Evolutionary conservation across 2,888 invertebrate species (phyloP).

Genomic region (Deroplatys truncata): DNA sequence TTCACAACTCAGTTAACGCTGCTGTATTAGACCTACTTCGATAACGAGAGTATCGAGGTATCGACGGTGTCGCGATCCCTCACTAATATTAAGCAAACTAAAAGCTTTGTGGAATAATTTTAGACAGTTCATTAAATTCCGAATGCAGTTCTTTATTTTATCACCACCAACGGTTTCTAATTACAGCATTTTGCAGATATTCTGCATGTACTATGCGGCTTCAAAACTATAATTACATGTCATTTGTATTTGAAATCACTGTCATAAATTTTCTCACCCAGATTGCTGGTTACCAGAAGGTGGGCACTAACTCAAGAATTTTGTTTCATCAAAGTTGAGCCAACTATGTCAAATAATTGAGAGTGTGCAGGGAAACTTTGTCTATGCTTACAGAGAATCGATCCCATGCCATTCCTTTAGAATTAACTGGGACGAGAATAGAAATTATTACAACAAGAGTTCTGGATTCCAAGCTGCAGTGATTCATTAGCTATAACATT

Average conservation of each 20-base stretch:
- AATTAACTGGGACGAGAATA: not conserved
- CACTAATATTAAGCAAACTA: no score
- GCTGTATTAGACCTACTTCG: no score
- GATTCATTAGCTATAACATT: not conserved
- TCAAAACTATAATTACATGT: not conserved
- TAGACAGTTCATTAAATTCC: no score
- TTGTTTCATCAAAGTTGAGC: no score
- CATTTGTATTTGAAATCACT: not conserved
- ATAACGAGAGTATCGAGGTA: no score
- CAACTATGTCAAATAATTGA: not conserved
- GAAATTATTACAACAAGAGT: not conserved
- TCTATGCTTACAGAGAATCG: not conserved
- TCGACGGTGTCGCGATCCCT: no score
- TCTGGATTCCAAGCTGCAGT: not conserved
- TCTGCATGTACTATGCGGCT: not conserved
- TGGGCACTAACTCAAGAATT: no score
- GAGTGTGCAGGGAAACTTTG: not conserved
- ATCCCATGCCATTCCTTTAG: not conserved
- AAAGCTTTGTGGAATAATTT: no score
- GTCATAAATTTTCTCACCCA: not conserved
- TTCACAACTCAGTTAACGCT: no score
- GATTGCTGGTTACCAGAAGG: not conserved
- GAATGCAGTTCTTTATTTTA: no score
- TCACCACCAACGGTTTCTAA: no score
- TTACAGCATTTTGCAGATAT: no score